These are phyloP conservation scores for Arrhopalites spinosus DNA, from an alignment of 2,888 invertebrate species.

Conservation along the genomic window DNA sequence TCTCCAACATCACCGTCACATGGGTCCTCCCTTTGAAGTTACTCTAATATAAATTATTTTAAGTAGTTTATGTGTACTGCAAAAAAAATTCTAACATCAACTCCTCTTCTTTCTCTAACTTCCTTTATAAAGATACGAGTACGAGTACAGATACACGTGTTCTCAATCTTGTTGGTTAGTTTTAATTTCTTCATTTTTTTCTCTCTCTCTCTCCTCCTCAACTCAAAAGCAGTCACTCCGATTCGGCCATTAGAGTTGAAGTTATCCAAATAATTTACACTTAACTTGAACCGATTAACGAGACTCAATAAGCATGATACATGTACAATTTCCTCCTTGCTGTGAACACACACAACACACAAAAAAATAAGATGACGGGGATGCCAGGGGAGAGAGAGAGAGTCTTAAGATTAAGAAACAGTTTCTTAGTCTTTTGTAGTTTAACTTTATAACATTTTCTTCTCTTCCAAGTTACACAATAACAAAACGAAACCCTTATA, in stretches of 20 bases:
- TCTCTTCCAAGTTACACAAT: background rate
- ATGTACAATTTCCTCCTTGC: too few species aligned
- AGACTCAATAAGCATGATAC: background rate
- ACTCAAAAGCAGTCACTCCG: background rate
- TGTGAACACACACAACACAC: too few species aligned
- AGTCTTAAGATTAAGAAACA: background rate
- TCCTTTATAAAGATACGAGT: too few species aligned
- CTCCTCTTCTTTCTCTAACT: too few species aligned
- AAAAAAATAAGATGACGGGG: background rate
- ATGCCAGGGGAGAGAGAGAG: background rate
- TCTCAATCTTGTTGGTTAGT: background rate
- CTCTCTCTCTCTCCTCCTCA: background rate
- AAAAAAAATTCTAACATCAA: background rate
- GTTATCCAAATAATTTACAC: constrained; percentile 41
- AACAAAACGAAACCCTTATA: background rate
- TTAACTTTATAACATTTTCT: background rate
- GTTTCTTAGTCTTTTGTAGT: background rate
- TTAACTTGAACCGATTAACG: constrained; percentile 35
- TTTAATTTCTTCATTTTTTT: constrained; percentile 7
- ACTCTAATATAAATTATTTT: too few species aligned
- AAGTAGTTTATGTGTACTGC: background rate
- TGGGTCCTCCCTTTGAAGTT: too few species aligned
- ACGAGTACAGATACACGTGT: too few species aligned
- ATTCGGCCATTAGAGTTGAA: constrained; percentile 36
- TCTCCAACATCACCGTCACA: too few species aligned